phyloP scores from a whole-genome alignment of 2,888 invertebrate species.

The Amphipyra tragopoginis region DNA sequence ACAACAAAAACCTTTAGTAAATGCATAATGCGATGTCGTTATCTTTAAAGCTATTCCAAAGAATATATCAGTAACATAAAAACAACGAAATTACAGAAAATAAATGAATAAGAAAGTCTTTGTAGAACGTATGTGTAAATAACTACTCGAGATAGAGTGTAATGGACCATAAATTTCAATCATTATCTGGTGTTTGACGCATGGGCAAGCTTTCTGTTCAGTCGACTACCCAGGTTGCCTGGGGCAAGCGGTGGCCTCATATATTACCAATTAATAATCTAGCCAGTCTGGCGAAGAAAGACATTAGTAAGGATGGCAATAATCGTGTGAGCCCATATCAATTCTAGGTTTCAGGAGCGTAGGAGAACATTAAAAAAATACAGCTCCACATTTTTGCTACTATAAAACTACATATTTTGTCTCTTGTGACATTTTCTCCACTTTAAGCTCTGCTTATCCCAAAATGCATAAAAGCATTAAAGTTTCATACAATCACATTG shows the following conservation, averaged over 20 bases:
- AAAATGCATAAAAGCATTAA: slow-evolving; percentile 9
- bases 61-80: no score
- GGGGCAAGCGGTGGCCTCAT: background rate
- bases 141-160: no score
- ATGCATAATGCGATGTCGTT: no score
- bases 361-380: background rate
- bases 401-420: no score
- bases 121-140: no score
- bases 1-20: no score
- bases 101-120: no score
- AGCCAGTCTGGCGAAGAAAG: background rate
- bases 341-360: background rate
- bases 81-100: no score
- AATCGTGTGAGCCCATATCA: background rate
- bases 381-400: no score
- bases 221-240: background rate
- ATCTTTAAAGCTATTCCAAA: no score
- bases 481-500: slow-evolving; percentile 1
- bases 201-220: slow-evolving; percentile 19
- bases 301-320: no score
- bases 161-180: no score
- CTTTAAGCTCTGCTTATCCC: background rate
- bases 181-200: slow-evolving; percentile 1
- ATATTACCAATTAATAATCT: slow-evolving; percentile 6
- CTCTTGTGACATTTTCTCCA: background rate